Evolutionary conservation across 1,140 invertebrate species (phyloP).

Genomic region (Pseudobourletiella spinata): DNA sequence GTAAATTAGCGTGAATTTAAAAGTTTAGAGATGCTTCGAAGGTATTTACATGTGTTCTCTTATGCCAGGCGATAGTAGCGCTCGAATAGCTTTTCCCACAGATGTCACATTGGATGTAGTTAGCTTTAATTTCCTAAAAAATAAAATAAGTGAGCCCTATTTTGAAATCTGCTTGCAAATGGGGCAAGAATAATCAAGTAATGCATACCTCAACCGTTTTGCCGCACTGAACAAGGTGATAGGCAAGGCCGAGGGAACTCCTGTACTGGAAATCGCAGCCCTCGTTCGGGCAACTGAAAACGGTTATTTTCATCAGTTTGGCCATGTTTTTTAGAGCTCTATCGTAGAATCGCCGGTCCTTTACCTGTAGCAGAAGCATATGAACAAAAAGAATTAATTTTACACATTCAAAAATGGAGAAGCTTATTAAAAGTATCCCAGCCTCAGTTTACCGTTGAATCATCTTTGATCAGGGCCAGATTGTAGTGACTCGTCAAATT

Average conservation of each 20-base stretch:
- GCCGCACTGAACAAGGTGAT: conserved; percentile 24
- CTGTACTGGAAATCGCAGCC: conserved; percentile 5
- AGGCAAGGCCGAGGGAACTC: conserved; percentile 17
- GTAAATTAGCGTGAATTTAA: too few relatives aligned
- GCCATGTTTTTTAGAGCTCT: conserved; percentile 4
- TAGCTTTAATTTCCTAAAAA: conserved; percentile 22
- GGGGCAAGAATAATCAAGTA: background rate
- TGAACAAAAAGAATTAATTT: background rate
- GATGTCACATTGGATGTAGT: conserved; percentile 19
- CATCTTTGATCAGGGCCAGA: conserved; percentile 3
- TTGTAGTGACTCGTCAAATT: conserved; percentile 28
- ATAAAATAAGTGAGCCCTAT: background rate
- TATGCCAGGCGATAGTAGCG: conserved; percentile 20
- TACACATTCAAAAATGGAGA: background rate
- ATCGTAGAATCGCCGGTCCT: conserved; percentile 15
- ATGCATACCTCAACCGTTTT: conserved; percentile 18
- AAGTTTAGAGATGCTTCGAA: too few relatives aligned
- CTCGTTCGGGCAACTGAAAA: background rate
- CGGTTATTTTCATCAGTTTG: background rate
- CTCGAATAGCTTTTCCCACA: conserved; percentile 15
- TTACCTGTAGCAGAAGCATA: background rate
- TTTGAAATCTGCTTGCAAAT: background rate
- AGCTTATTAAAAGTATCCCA: background rate
- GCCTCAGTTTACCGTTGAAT: background rate
- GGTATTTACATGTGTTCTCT: conserved; percentile 11